Evolutionary conservation across 2,113 vertebrate species (phyloP).

Genomic region (Eulacestoma nigropectus): DNA sequence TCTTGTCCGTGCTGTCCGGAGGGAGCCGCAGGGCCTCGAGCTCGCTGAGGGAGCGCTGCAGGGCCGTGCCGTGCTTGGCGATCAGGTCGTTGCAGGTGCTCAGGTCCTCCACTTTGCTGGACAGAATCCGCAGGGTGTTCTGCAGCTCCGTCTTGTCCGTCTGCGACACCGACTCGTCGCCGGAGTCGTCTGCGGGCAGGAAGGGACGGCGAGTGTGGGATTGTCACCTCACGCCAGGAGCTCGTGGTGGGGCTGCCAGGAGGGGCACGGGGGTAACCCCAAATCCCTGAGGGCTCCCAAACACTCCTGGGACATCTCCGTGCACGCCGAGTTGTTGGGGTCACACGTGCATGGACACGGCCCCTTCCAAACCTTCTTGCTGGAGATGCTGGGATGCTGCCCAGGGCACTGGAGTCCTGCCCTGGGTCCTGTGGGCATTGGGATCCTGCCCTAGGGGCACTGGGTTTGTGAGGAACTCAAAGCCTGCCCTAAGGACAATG

Average conservation of each 20-base stretch:
- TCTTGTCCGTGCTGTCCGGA: conserved; percentile 85
- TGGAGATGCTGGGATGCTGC: not conserved
- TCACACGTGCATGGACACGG: fast-evolving
- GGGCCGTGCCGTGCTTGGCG: conserved; percentile 92
- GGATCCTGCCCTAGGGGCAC: not conserved
- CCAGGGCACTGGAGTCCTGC: not conserved
- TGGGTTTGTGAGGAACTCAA: not conserved
- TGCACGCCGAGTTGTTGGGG: not conserved
- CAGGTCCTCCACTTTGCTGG: conserved; percentile 93
- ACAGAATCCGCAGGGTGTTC: conserved; percentile 84
- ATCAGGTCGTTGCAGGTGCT: conserved; percentile 96
- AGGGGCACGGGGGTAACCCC: not conserved
- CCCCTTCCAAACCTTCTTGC: not conserved
- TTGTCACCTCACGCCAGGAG: fast-evolving
- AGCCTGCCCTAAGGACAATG: not conserved
- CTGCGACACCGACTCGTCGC: conserved; percentile 81
- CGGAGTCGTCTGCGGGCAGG: conserved; percentile 79
- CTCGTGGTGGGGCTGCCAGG: not conserved
- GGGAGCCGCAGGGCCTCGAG: conserved; percentile 84
- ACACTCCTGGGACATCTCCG: not conserved
- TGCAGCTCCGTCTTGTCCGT: conserved; percentile 88
- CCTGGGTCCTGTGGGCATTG: not conserved
- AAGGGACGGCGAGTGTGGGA: not conserved
- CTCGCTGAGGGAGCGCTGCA: conserved; percentile 94
- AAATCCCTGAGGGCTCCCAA: not conserved